phyloP scores from a whole-genome alignment of 2,797 vertebrate genomes.

The Aldrovandia affinis region DNA sequence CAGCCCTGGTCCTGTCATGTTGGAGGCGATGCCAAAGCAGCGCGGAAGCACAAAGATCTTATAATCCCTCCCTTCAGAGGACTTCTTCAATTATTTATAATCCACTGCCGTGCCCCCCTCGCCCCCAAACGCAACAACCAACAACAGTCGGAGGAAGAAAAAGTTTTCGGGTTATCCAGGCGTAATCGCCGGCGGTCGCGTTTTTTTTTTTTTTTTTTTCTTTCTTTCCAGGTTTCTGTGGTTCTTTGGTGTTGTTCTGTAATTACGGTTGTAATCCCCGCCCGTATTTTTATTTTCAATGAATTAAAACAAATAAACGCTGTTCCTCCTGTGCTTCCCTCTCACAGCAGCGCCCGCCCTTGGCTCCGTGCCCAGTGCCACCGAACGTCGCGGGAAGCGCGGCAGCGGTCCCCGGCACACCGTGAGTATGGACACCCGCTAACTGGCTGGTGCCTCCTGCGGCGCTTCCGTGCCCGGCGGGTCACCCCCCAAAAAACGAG shows the following conservation, averaged over 20 bases:
- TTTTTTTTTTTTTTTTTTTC: conserved; percentile 22
- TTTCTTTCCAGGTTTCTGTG: background rate
- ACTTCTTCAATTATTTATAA: conserved; percentile 90
- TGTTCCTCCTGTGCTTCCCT: conserved; percentile 78
- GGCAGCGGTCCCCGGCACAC: conserved; percentile 72
- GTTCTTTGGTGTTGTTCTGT: conserved; percentile 46
- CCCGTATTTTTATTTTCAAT: conserved; percentile 54
- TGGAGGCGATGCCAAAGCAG: conserved; percentile 72
- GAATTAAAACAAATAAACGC: conserved; percentile 64
- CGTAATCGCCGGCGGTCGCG: conserved; percentile 56
- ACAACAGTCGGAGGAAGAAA: conserved; percentile 53
- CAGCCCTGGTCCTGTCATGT: conserved; percentile 68
- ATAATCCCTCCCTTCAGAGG: conserved; percentile 84
- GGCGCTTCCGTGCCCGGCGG: conserved; percentile 69
- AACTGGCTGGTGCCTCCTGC: conserved; percentile 65
- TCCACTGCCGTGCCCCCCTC: conserved; percentile 73
- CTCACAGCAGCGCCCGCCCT: conserved; percentile 77
- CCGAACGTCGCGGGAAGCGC: conserved; percentile 80
- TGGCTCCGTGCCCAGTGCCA: conserved; percentile 89
- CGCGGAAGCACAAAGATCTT: conserved; percentile 76
- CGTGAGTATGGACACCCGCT: conserved; percentile 70
- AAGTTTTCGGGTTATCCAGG: conserved; percentile 56
- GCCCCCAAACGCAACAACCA: conserved; percentile 58
- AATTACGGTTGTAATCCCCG: conserved; percentile 28
- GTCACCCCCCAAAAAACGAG: conserved; percentile 44